A percentile compares a stretch with the other conserved stretches of the same genome.
phyloP scores from a whole-genome alignment of 2,113 vertebrate genomes.

The Tinamus guttatus region DNA sequence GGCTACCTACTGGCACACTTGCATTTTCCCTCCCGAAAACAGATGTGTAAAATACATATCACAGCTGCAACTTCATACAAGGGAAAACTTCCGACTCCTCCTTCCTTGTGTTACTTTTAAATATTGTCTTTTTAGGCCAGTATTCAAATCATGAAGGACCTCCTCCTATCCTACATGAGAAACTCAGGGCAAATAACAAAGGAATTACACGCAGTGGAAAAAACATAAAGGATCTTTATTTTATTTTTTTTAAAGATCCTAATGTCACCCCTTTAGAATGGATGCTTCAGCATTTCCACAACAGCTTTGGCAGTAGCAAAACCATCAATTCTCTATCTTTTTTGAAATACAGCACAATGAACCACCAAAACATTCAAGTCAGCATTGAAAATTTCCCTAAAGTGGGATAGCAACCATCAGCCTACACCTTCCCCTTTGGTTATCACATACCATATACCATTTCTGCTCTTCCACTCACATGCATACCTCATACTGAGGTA shows the following conservation, averaged over 20 bases:
- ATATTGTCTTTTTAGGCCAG: not conserved
- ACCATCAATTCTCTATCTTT: not conserved
- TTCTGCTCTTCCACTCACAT: not conserved
- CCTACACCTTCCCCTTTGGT: not conserved
- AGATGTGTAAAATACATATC: not conserved
- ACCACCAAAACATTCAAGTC: not conserved
- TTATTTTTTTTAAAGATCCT: not conserved
- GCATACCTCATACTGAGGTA: conserved; percentile 1
- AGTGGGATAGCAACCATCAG: not conserved
- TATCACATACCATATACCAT: not conserved
- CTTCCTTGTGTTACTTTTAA: not conserved
- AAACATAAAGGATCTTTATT: not conserved
- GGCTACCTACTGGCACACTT: not conserved
- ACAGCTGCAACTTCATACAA: not conserved
- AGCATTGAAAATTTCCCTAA: not conserved
- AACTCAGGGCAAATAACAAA: not conserved
- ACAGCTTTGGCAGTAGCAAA: not conserved
- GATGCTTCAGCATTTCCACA: not conserved
- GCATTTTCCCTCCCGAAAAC: not conserved
- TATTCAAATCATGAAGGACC: not conserved
- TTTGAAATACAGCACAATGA: not conserved
- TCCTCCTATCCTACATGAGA: not conserved
- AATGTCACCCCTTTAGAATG: not conserved
- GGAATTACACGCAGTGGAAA: not conserved
- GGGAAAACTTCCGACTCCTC: not conserved